These are phyloP conservation scores for Spatulosminthurus flaviceps DNA, from an alignment of 2,888 invertebrate genomes.

Conservation along the genomic window DNA sequence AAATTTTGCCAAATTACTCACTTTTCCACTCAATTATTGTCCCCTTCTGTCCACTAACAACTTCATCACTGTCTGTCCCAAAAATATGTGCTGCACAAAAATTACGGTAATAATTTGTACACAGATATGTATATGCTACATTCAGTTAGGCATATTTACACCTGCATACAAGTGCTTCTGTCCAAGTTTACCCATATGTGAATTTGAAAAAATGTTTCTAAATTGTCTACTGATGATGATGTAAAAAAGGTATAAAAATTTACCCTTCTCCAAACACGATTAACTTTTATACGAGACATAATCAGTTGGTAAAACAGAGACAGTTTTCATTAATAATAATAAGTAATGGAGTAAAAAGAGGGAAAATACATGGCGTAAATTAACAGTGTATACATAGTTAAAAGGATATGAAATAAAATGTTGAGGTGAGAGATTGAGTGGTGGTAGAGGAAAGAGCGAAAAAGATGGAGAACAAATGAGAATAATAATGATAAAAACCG, in stretches of 20 bases:
- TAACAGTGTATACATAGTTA: too few relatives aligned
- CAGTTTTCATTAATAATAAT: background rate
- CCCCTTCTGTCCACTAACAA: background rate
- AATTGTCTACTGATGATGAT: background rate
- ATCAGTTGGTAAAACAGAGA: background rate
- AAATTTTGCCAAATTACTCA: constrained; percentile 30
- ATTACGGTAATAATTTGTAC: background rate
- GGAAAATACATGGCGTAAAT: background rate
- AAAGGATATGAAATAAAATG: too few relatives aligned
- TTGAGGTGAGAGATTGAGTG: too few relatives aligned
- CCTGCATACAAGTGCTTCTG: too few relatives aligned
- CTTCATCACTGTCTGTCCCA: constrained; percentile 37
- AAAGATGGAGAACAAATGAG: constrained; percentile 18
- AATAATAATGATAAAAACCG: constrained; percentile 11
- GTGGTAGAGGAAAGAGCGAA: background rate
- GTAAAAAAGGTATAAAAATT: background rate
- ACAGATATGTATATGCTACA: background rate
- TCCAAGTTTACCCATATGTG: too few relatives aligned
- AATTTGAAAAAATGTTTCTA: too few relatives aligned
- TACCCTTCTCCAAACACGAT: background rate
- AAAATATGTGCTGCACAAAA: constrained; percentile 16
- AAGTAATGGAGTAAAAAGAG: background rate
- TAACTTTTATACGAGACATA: background rate
- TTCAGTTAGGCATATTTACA: too few relatives aligned
- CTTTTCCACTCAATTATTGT: constrained; percentile 24